phyloP scores from a whole-genome alignment of 2,888 invertebrate species.

The Altica lythri region DNA sequence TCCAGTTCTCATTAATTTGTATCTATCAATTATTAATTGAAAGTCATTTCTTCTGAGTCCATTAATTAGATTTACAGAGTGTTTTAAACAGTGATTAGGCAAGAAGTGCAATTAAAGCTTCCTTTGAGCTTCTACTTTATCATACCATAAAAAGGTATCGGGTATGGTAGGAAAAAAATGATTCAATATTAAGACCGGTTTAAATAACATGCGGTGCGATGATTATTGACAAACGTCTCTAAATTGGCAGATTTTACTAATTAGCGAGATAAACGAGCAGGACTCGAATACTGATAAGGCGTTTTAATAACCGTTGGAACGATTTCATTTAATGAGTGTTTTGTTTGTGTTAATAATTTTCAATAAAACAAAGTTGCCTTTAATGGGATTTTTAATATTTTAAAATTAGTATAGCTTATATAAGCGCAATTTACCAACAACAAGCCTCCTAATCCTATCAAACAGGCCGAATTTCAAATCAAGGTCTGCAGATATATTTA shows the following conservation, averaged over 20 bases:
- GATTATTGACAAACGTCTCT: conserved; percentile 26
- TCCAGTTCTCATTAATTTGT: conserved; percentile 20
- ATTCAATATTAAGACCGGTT: conserved; percentile 27
- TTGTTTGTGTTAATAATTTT: conserved; percentile 9
- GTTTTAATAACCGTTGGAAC: conserved; percentile 1
- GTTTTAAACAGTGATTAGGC: conserved; percentile 26
- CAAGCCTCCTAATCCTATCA: no score
- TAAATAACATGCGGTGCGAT: conserved; percentile 24
- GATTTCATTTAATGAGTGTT: conserved; percentile 3
- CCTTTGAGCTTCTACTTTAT: conserved; percentile 21
- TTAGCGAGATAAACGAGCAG: conserved; percentile 36
- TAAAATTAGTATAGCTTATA: no score
- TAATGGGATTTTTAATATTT: no score
- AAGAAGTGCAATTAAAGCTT: conserved; percentile 22
- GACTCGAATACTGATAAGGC: conserved; percentile 18
- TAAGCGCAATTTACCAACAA: no score
- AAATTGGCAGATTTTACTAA: conserved; percentile 39
- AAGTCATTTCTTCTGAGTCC: conserved; percentile 12
- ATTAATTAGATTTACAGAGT: conserved; percentile 26
- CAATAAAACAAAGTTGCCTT: no score
- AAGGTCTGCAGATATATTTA: no score
- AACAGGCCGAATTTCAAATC: no score
- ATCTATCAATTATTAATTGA: conserved; percentile 23
- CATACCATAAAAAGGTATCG: conserved; percentile 21
- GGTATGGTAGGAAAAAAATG: conserved; percentile 18